phyloP scores from a whole-genome alignment of 1,140 invertebrate genomes.

The Saccostrea cuccullata region DNA sequence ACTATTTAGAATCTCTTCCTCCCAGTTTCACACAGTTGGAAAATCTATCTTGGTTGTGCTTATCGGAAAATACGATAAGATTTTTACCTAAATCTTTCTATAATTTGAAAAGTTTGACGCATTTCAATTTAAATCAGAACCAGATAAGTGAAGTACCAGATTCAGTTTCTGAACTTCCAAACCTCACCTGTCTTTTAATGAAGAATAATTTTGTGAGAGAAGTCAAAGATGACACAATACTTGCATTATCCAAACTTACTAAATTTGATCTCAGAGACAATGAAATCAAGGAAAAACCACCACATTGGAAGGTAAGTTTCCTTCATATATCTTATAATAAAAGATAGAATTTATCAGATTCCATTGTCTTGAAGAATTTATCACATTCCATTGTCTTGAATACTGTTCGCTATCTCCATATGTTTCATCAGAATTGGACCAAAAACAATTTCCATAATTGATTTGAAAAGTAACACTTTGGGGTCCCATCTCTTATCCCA shows the following conservation, averaged over 20 bases:
- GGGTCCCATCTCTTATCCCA: no score
- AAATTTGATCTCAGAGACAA: slow-evolving; percentile 74
- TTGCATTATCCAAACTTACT: slow-evolving; percentile 68
- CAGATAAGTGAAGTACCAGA: slow-evolving; percentile 66
- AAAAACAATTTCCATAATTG: no score
- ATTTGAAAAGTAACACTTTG: no score
- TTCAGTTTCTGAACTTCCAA: slow-evolving; percentile 64
- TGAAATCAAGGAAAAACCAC: slow-evolving; percentile 62
- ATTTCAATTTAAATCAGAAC: slow-evolving; percentile 74
- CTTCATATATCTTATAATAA: no score
- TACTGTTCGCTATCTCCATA: no score
- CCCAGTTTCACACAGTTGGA: slow-evolving; percentile 63
- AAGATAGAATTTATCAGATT: no score
- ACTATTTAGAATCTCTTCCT: slow-evolving; percentile 67
- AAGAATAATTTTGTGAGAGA: slow-evolving; percentile 65
- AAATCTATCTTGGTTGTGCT: slow-evolving; percentile 71
- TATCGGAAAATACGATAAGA: slow-evolving; percentile 72
- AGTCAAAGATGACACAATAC: slow-evolving; percentile 70
- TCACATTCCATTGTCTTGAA: no score
- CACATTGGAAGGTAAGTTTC: slow-evolving; percentile 71
- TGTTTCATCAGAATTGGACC: no score
- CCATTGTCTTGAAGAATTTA: no score
- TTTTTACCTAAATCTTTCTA: slow-evolving; percentile 66
- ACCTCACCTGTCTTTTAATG: slow-evolving; percentile 67
- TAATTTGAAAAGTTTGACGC: slow-evolving; percentile 64